These are phyloP conservation scores for Drosophila villosipedis DNA, from an alignment of 2,888 invertebrate species.

Conservation along the genomic window DNA sequence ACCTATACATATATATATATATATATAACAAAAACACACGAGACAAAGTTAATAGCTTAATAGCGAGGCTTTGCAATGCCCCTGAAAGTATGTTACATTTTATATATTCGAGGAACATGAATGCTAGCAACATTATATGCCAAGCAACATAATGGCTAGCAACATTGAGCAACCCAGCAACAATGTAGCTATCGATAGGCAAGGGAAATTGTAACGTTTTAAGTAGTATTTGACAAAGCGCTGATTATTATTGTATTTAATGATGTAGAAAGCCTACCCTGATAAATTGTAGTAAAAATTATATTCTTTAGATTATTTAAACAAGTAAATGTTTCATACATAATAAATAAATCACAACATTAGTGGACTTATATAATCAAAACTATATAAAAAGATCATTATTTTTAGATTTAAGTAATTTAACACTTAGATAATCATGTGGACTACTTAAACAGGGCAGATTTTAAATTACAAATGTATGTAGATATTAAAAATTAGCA, in stretches of 20 bases:
- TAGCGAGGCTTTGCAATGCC: not conserved
- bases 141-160: conserved; percentile 23
- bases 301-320: not conserved
- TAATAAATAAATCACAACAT: conserved; percentile 1
- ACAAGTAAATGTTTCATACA: not conserved
- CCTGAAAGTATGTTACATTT: conserved; percentile 49
- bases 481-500: conserved; percentile 22
- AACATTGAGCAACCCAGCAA: conserved; percentile 21
- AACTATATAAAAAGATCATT: conserved; percentile 5
- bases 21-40: not conserved
- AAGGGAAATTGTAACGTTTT: not conserved
- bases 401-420: conserved; percentile 13
- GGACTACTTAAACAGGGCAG: conserved; percentile 12
- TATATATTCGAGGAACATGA: not conserved
- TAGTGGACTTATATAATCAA: conserved; percentile 12
- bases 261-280: not conserved
- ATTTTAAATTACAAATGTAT: not conserved
- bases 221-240: not conserved
- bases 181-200: conserved; percentile 12
- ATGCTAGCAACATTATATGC: conserved; percentile 26
- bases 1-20: not conserved
- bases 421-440: conserved; percentile 21
- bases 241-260: not conserved
- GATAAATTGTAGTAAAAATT: not conserved
- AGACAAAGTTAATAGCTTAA: not conserved